Percentiles rank a stretch among this genome's conserved stretches.
Evolutionary conservation across 2,113 vertebrate genomes (phyloP).

Genomic region (Nesogale talazaci): DNA sequence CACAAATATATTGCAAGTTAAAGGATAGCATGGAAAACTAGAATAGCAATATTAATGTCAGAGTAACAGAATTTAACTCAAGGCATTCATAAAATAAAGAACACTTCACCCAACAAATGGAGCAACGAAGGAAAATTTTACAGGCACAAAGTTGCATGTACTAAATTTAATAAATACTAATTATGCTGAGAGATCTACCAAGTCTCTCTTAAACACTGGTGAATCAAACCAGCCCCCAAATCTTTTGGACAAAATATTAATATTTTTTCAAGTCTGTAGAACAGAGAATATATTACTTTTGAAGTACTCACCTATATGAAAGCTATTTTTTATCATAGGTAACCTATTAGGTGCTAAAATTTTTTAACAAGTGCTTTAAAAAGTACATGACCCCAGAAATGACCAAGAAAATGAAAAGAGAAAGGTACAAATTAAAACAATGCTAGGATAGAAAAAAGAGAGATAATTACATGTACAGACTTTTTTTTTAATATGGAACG

Average conservation of each 20-base stretch:
- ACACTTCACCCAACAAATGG: neutral
- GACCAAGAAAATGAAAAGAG: too few relatives aligned
- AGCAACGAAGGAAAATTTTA: neutral
- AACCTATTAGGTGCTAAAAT: too few relatives aligned
- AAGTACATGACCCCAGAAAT: too few relatives aligned
- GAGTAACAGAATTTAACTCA: neutral
- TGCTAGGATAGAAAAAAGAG: too few relatives aligned
- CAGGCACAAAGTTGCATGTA: neutral
- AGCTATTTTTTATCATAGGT: too few relatives aligned
- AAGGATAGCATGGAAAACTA: neutral
- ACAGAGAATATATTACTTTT: neutral
- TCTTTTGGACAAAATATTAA: neutral
- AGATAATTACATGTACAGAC: too few relatives aligned
- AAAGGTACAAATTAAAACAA: too few relatives aligned
- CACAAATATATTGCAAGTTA: neutral
- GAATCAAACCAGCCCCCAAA: neutral
- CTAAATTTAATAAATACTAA: neutral
- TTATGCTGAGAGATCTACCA: neutral
- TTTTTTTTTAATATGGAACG: too few relatives aligned
- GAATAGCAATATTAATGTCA: neutral
- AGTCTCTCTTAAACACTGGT: neutral
- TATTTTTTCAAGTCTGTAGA: neutral
- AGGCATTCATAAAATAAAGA: neutral
- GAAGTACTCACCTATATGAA: too few relatives aligned
- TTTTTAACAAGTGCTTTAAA: too few relatives aligned